Base-by-base conservation (phyloP, 2,113 vertebrate species). In the Pitta sordida region DNA sequence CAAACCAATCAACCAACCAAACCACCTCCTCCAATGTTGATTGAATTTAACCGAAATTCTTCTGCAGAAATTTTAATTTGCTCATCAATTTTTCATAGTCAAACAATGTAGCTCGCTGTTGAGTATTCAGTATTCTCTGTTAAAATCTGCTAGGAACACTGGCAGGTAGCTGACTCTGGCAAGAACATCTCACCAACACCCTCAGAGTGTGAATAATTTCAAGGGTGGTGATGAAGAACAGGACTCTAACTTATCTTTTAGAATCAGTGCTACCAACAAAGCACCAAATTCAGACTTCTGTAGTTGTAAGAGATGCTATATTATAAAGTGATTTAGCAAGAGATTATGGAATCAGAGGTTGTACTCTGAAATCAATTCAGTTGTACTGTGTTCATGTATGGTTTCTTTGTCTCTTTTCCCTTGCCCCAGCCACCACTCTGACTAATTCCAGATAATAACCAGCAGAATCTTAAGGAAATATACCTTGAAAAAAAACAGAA, bases 61-160 rank as follows among this genome's bases (percentile, higher is more conserved):
- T 62, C 58, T 51, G 23, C 15, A 29, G 21, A 90, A 67, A 7
- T 71, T 80, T 95, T 94, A 58, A 83, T 86, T 88, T 86, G 8
- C 56, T 93, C 7, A 30, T 84, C 15, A 93, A 20, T 83, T 95
- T 96, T 95, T 93, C 68, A 55, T 29, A 92, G 74, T 76, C 26
- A 51, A 95, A 95, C 58, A 63, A 93, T 67, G 60, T 88, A 88
- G 32, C n/a, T 94, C 95, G 64, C 10, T 79, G 85, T 67, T 93
- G 2, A 0, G 1, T 26, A 4, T 64, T 88, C 56, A 39, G 10
- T 75, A 48, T 93, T 76, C 9, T 39, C 52, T 63, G 24, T 74
- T 78, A 52, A 59, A 91, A 88, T 75, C 29, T 59, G 27, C 21
- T 44, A 55, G 60, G 69, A 92, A 55, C 52, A 75, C 46, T 59